Evolutionary conservation across 2,113 vertebrate genomes (phyloP), one percentile per base, ranked within the genome.

Genomic region (Cervus canadensis): DNA sequence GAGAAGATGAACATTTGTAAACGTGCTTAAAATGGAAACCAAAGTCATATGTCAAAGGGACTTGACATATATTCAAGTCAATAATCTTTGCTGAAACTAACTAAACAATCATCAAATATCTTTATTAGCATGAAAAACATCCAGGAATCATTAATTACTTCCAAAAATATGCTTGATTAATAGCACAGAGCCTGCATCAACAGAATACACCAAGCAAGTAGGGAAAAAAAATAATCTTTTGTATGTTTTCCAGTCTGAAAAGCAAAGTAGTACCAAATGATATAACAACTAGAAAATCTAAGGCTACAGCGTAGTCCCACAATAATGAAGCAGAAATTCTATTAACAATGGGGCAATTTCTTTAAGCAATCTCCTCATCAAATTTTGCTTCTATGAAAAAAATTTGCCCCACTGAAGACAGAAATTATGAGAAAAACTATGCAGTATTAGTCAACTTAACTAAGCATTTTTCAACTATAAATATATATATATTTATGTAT

Each of bases 61-160:
- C 36, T 19, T 96, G 30, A 88, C 54, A 91, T 56, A 95, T 64
- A 86, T 11, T 45, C 48, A 82, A 79, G 28, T 13, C 52, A 93
- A 94, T 96, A 96, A 95, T 59, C 52, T 89, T 83, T 96, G 26
- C 26, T 50, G 36, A 91, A 96, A 93, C 43, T 50, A 94, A 28
- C 4, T 71, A 57, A 89, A 89, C 48, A 94, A 84, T 64, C 82
- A 95, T 87, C 74, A 97, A 93, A 82, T 87, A 95, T 83, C 48
- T 93, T 96, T 54, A 94, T 82, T 97, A 89, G 3, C 19, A 96
- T 62, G 30, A 82, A 93, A 17, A 96, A 91, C 5, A 96, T 93
- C 54, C 50, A 93, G 30, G 60, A 97, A 91, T 71, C 52, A 91
- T 82, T 92, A 83, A 59, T 91, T 48, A 89, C 59, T 93, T 93